These are phyloP conservation scores for Gambusia affinis DNA, from an alignment of 2,113 vertebrate species.

Conservation along the genomic window DNA sequence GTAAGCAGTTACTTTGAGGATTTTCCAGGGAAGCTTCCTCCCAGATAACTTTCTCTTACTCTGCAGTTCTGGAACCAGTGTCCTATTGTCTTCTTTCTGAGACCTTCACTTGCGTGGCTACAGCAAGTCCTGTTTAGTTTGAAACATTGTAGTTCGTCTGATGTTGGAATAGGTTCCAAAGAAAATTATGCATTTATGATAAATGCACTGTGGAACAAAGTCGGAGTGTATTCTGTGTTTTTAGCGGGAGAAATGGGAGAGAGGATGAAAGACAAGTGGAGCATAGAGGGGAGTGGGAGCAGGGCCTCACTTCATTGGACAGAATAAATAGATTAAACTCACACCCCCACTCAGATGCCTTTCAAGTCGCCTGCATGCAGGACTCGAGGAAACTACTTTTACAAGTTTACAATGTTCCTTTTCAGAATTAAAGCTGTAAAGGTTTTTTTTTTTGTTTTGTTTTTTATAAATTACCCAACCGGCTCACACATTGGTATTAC, in stretches of 20 bases:
- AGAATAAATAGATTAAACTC: conserved; percentile 79
- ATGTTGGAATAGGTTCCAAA: background rate
- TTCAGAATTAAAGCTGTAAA: background rate
- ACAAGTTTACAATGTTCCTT: background rate
- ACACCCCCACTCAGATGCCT: conserved; percentile 23
- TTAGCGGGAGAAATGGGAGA: background rate
- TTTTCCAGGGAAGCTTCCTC: background rate
- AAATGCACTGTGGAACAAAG: background rate
- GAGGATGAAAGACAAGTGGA: conserved; percentile 26
- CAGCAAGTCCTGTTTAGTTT: background rate
- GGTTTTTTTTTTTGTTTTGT: too few species aligned
- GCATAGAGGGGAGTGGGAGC: conserved; percentile 68
- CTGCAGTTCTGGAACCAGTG: background rate
- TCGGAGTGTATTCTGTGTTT: background rate
- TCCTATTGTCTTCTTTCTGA: conserved; percentile 5
- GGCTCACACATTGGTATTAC: background rate
- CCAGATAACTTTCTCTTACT: background rate
- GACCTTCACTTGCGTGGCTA: background rate
- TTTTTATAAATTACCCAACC: background rate
- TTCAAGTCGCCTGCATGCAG: conserved; percentile 11
- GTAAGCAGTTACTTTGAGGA: background rate
- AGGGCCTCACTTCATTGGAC: conserved; percentile 71
- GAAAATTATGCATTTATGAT: background rate
- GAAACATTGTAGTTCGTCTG: background rate
- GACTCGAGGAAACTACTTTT: background rate